Evolutionary conservation across 37 sponge, comb jelly and placozoan species (phyloP).

Genomic region (Crambe crambe): DNA sequence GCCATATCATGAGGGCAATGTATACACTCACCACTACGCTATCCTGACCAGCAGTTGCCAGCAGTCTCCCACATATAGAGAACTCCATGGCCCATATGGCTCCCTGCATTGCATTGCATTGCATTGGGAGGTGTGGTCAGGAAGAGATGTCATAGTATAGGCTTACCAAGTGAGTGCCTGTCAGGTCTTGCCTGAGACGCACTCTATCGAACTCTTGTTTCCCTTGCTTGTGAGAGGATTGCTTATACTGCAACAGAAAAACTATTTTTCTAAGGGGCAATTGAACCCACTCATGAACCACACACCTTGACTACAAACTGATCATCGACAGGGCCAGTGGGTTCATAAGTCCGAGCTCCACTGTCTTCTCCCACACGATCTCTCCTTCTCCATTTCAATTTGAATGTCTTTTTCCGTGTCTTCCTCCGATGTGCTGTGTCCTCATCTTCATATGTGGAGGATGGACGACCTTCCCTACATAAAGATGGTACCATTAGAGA

Average conservation of each 20-base stretch:
- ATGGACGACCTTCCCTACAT: conserved; percentile 1
- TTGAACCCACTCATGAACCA: neutral
- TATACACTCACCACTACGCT: conserved; percentile 67
- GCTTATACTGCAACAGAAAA: conserved; percentile 60
- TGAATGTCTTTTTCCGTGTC: neutral
- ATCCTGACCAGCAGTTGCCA: conserved; percentile 90
- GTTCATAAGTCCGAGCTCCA: neutral
- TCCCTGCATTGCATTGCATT: conserved; percentile 38
- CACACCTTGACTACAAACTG: neutral
- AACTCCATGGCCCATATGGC: conserved; percentile 87
- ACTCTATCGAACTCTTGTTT: conserved; percentile 66
- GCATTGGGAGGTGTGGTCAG: neutral
- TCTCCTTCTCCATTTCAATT: neutral
- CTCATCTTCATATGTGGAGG: conserved; percentile 22
- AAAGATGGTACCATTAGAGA: neutral
- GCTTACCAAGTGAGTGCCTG: conserved; percentile 45
- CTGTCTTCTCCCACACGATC: neutral
- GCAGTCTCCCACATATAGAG: conserved; percentile 81
- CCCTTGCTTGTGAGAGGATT: conserved; percentile 72
- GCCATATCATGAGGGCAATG: neutral
- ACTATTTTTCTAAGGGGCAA: neutral
- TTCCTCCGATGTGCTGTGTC: conserved; percentile 6
- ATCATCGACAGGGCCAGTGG: neutral
- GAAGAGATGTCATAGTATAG: too few relatives aligned
- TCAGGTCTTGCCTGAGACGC: conserved; percentile 74